Evolutionary conservation across 2,888 invertebrate species (phyloP).

Genomic region (Scelioninae gen. 1): DNA sequence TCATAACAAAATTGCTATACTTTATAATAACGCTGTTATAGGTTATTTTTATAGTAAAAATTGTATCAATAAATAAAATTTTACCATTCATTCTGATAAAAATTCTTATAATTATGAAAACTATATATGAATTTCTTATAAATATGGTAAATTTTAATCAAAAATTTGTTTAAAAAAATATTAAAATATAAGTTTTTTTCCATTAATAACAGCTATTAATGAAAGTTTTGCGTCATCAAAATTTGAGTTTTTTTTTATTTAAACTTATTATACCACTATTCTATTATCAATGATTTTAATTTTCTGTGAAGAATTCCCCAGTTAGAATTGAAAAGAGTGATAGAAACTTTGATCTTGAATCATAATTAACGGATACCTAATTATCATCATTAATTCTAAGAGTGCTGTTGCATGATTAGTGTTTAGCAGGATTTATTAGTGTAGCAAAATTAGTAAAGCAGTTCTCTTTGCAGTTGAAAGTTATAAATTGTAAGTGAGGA

Average conservation of each 20-base stretch:
- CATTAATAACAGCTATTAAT: too few relatives aligned
- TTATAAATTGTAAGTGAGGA: constrained; percentile 65
- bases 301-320: neutral
- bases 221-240: too few relatives aligned
- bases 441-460: constrained; percentile 53
- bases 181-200: too few relatives aligned
- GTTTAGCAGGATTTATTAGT: constrained; percentile 54
- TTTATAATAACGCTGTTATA: too few relatives aligned
- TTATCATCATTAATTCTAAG: constrained; percentile 22
- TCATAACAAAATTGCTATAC: too few relatives aligned
- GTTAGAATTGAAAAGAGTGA: neutral
- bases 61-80: too few relatives aligned
- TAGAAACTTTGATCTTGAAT: constrained; percentile 9
- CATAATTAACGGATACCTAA: constrained; percentile 19
- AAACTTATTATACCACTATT: neutral
- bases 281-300: neutral
- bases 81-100: too few relatives aligned
- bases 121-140: too few relatives aligned
- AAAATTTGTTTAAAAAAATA: too few relatives aligned
- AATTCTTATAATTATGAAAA: too few relatives aligned
- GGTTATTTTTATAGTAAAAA: too few relatives aligned
- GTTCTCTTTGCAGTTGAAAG: constrained; percentile 56
- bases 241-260: neutral
- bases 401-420: constrained; percentile 31
- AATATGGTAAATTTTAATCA: too few relatives aligned